Evolutionary conservation across 2,113 vertebrate species (phyloP), one percentile per base, ranked within the genome.

Genomic region (Varanus komodoensis): DNA sequence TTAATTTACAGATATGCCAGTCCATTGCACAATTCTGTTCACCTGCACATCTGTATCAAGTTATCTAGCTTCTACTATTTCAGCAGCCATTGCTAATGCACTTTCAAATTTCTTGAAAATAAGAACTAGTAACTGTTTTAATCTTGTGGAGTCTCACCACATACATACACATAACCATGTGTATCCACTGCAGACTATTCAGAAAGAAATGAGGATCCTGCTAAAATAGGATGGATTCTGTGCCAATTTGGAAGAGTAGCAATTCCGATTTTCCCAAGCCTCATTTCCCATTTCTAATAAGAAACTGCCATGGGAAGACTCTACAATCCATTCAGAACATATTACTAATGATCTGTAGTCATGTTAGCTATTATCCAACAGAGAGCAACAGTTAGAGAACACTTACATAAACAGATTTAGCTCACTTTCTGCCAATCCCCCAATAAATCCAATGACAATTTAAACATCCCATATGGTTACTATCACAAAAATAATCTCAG

Each of bases 391-490:
- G 12, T 84, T 27, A 3, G 81, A 92, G 82, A 77, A 95, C 77
- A 93, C 64, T 94, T 92, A 89, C 25, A 91, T 77, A 93, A 94
- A 74, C 81, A 93, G 93, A 93, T 87, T 93, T 92, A 91, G 91
- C 82, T 94, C 91, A 90, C 89, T 94, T 96, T 91, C 89, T 64
- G 3, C 77, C 88, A 83, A 52, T 79, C 90, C 94, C 94, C 91
- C 90, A 94, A 92, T 95, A 95, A 96, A 92, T 95, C 95, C 95
- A 92, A 93, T 95, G 90, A 94, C 91, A 95, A 92, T 93, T 95
- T 92, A 95, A 86, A 86, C 94, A 61, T 94, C 89, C 93, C 94
- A 96, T 95, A 96, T 93, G 95, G 95, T 92, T 95, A 92, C 92
- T 95, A 95, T 95, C 67, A 94, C 95, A 97, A 90, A 75, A 68